Evolutionary conservation across 2,888 invertebrate species (phyloP), one percentile per base, ranked within the genome.

Genomic region (Alsophila aescularia): DNA sequence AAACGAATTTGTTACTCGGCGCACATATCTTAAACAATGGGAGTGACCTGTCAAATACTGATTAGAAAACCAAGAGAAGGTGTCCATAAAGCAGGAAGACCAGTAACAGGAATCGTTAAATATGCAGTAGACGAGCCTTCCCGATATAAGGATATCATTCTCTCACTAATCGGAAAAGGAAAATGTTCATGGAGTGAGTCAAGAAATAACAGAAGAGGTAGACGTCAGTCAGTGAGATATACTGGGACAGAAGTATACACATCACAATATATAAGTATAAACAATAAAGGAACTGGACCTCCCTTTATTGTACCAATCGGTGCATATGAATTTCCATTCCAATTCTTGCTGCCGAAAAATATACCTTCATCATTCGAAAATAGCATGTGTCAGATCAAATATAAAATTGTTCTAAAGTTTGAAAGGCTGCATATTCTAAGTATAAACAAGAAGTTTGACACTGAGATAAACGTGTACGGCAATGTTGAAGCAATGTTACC

Each of bases 141-240:
- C 0, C 58, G 60, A 7, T 68, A 60, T n/a, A 52, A 60, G 40
- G 29, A 50, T n/a, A 58, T 69, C 0, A 52, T 34, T 2, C 37
- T 76, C 0, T 66, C 64, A 0, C 47, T 76, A 10, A 43, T 62
- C 6, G 76, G 77, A 2, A 61, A 54, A 60, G 70, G 66, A 2
- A 60, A 51, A 13, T 58, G 54, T 13, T 5, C 13, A 0, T 75
- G 67, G 73, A 18, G 47, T 3, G 51, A 57, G 40, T 10, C 39
- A 2, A 52, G 51, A 12, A 29, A 14, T 16, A n/a, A n/a, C n/a
- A n/a, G n/a, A n/a, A n/a, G n/a, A n/a, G n/a, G n/a, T n/a, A n/a
- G n/a, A n/a, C n/a, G n/a, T n/a, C 29, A 36, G 7, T 34, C 14
- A 34, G 10, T 2, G 9, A 29, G 8, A 0, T 62, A 62, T 39